Conservation (phyloP, 1,140 invertebrate species). For the Trypoxylus dichotomus region DNA sequence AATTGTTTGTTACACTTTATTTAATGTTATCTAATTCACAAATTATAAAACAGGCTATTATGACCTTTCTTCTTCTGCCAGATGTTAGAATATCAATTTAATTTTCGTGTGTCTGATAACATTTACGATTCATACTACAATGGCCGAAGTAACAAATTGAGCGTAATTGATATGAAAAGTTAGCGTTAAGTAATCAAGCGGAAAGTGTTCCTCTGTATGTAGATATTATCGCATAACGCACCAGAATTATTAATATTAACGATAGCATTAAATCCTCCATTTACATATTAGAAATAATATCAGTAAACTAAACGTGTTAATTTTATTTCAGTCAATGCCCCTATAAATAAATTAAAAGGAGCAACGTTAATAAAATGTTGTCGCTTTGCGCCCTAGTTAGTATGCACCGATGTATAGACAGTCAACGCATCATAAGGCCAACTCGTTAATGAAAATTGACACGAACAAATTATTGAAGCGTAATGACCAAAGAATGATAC, state of each 20-base stretch:
- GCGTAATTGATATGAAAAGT: neutral
- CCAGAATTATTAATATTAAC: neutral
- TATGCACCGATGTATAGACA: neutral
- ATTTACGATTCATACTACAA: neutral
- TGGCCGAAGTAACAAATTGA: neutral
- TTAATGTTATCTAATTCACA: too few species aligned
- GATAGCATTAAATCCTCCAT: neutral
- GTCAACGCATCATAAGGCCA: neutral
- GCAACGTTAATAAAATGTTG: neutral
- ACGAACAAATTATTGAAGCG: neutral
- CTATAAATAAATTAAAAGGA: constrained; percentile 1
- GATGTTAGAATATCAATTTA: neutral
- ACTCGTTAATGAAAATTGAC: constrained; percentile 6
- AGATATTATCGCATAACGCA: neutral
- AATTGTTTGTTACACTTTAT: too few species aligned
- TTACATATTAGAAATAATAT: neutral
- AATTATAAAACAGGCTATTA: neutral
- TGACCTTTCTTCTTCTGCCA: neutral
- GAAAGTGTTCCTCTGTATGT: neutral
- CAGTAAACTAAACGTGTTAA: neutral
- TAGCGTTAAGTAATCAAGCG: neutral
- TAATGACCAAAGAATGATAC: neutral
- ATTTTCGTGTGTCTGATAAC: neutral
- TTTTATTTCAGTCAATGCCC: constrained; percentile 1
- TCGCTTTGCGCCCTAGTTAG: neutral